Evolutionary conservation across 2,888 invertebrate genomes (phyloP), one percentile per base, ranked within the genome.

Genomic region (Synanthedon formicaeformis): DNA sequence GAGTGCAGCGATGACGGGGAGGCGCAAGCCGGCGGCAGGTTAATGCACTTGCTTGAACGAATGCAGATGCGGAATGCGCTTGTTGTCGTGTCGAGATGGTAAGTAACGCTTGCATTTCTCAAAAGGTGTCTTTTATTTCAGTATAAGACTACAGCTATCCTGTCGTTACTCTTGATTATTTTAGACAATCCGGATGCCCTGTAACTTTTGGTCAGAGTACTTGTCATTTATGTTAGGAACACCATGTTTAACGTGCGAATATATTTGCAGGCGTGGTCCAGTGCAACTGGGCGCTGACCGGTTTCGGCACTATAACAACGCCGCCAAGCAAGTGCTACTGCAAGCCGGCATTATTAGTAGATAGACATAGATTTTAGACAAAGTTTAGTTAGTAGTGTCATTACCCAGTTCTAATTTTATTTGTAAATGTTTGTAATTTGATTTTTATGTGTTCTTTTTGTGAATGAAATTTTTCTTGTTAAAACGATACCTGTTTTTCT

Each of bases 231-330:
- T 34, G 10, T 34, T 34, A 8, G 2, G 10, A 34, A 34, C 10
- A 34, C 34, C 2, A 34, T 34, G 34, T 34, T 34, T 34, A 8
- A 8, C 34, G 3, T 2, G 34, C 10, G 10, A 34, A 34, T 45
- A 8, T 45, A 13, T 45, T 45, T 16, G 3, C 51, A 51, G 51
- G 40, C 12, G 16, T 40, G 23, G 23, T 13, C 27, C 54, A n/a
- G 53, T 55, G 54, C 45, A 57, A 51, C n/a, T 51, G 55, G 13
- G 55, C 53, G 54, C 89, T 88, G 51, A 92, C 84, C 1, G 81
- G 68, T 12, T 67, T 84, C 45, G 92, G 60, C 2, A 92, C 67
- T 0, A 90, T 89, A 67, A 83, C 90, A 53, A 78, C 80, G 14
- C 73, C 73, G 3, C 61, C 62, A 1, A 89, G 88, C 58, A 49